Evolutionary conservation across 2,888 invertebrate species (phyloP), one percentile per base, ranked within the genome.

Genomic region (Himalopsyche japonica): DNA sequence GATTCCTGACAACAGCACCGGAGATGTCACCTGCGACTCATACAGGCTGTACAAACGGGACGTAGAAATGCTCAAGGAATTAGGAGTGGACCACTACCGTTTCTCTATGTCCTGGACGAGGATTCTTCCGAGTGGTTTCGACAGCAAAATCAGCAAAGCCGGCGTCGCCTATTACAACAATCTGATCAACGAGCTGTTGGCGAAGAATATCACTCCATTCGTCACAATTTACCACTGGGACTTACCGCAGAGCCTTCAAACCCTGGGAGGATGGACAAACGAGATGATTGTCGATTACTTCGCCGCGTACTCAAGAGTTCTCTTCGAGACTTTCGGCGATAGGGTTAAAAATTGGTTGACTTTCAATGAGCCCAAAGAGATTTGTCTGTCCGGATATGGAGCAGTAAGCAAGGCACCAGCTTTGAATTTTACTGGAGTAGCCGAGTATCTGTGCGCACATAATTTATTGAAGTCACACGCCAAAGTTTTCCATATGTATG

Each of bases 81-180:
- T 93, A 27, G 91, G 92, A 18, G 92, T 93, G 0, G 88, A 92
- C 80, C 91, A 92, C 82, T 94, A 94, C 88, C 90, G 94, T 20
- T 94, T 94, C 88, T 94, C 93, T 0, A 89, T 94, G 34, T 92
- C 94, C 0, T 95, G 95, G 95, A 88, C 93, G 0, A 90, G 95
- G 49, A 91, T 95, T 49, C 89, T 95, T 87, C 94, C 95, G 0
- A 91, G 90, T 43, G 95, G 94, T 34, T 90, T 91, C 84, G 88
- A 91, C 34, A 92, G 93, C 87, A 88, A 91, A 8, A 89, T 95
- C 10, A 96, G 94, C 89, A 89, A 90, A 79, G 91, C 91, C 2
- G 96, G 95, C n/a, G 90, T 96, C 7, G 89, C 92, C 27, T 95
- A 95, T 89, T 96, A 96, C 89, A 94, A 94, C 87, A 91, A 93